Evolutionary conservation across 2,113 vertebrate genomes (phyloP).

Genomic region (Crotalus tigris): DNA sequence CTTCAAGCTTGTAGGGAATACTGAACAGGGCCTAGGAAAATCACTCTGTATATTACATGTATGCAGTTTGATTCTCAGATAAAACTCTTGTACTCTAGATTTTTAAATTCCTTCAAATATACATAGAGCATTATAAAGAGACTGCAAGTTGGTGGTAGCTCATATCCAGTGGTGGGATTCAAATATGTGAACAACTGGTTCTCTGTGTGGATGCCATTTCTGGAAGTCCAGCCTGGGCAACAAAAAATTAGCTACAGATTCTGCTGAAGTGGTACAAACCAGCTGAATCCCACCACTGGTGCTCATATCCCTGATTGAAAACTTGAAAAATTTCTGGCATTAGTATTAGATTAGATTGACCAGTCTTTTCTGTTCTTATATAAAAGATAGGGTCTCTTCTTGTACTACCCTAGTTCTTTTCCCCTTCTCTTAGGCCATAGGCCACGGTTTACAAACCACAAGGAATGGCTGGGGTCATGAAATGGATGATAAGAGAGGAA

Average conservation of each 20-base stretch:
- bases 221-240: too few relatives aligned
- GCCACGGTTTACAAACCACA: background rate
- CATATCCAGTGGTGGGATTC: background rate
- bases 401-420: too few relatives aligned
- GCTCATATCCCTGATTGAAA: background rate
- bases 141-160: background rate
- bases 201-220: too few relatives aligned
- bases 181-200: too few relatives aligned
- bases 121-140: background rate
- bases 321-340: background rate
- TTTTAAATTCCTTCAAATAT: background rate
- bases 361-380: background rate
- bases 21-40: background rate
- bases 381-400: background rate
- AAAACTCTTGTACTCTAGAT: background rate
- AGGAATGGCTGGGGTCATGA: background rate
- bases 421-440: background rate
- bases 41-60: background rate
- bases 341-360: background rate
- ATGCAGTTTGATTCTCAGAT: background rate
- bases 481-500: background rate
- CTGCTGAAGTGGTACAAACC: too few relatives aligned
- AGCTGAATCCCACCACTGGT: too few relatives aligned
- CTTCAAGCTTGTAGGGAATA: background rate
- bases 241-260: too few relatives aligned